Evolutionary conservation across 2,888 invertebrate genomes (phyloP).

Genomic region (Trichogramma evanescens): DNA sequence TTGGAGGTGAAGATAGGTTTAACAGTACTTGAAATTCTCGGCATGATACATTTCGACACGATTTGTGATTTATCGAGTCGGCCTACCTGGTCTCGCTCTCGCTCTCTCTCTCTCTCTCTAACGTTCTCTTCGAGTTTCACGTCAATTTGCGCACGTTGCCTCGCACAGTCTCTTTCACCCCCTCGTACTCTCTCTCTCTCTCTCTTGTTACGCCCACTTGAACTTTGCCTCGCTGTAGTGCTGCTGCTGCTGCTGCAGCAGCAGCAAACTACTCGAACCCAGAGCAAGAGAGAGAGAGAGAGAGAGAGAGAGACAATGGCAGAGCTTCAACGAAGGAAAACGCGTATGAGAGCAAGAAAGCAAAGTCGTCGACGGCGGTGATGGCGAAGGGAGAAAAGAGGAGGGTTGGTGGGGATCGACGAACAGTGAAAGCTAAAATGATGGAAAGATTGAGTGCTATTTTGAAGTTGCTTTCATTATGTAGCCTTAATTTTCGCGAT

Average conservation of each 20-base stretch:
- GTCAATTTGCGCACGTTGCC: conserved; percentile 21
- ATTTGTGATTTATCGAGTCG: conserved; percentile 18
- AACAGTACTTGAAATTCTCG: not conserved
- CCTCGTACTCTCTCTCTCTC: not conserved
- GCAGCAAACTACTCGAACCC: not conserved
- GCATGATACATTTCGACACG: not conserved
- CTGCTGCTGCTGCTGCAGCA: not conserved
- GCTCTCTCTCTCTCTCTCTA: too few relatives aligned
- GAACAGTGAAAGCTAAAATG: too few relatives aligned
- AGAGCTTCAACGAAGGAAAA: not conserved
- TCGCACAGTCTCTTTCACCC: not conserved
- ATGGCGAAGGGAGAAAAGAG: too few relatives aligned
- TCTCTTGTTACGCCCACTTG: not conserved
- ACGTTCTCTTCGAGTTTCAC: conserved; percentile 4
- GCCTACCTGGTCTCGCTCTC: not conserved
- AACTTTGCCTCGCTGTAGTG: not conserved
- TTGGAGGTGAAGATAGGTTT: too few relatives aligned
- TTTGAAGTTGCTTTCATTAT: too few relatives aligned
- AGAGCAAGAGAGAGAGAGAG: not conserved
- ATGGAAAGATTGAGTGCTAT: too few relatives aligned
- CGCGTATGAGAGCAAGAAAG: too few relatives aligned
- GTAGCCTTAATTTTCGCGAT: too few relatives aligned
- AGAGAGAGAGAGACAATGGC: not conserved
- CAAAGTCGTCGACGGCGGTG: too few relatives aligned
- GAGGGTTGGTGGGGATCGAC: too few relatives aligned